Conservation (phyloP, 2,113 vertebrate genomes). For the Peucedramus taeniatus region DNA sequence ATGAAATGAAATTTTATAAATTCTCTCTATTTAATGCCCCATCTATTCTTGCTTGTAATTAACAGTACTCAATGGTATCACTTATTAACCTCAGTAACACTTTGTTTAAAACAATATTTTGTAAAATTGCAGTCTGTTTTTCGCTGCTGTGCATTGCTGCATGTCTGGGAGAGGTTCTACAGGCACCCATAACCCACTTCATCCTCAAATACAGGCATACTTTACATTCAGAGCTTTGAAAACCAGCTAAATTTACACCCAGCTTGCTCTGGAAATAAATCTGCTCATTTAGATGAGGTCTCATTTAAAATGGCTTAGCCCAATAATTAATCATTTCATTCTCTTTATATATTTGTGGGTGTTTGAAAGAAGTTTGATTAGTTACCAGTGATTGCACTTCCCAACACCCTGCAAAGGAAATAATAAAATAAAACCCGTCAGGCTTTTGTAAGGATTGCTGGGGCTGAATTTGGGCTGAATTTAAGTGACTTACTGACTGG, state of each 20-base stretch:
- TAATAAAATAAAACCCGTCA: conserved; percentile 62
- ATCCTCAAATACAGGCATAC: not conserved
- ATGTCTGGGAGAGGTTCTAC: not conserved
- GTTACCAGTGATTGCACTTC: conserved; percentile 67
- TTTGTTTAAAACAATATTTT: not conserved
- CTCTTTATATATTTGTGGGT: conserved; percentile 67
- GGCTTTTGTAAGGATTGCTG: conserved; percentile 28
- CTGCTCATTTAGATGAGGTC: conserved; percentile 71
- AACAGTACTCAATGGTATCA: not conserved
- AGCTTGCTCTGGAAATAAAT: conserved; percentile 67
- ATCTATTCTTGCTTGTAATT: not conserved
- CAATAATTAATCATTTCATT: conserved; percentile 70
- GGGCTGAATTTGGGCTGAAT: conserved; percentile 35
- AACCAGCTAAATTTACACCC: conserved; percentile 65
- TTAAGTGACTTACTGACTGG: not conserved
- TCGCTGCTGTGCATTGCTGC: not conserved
- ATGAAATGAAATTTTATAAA: not conserved
- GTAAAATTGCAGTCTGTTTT: not conserved
- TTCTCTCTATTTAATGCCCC: not conserved
- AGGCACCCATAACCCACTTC: conserved; percentile 1
- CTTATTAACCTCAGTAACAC: not conserved
- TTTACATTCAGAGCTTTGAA: conserved; percentile 53
- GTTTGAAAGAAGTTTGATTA: conserved; percentile 71
- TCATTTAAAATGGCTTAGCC: conserved; percentile 65
- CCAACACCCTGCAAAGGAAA: conserved; percentile 56